Evolutionary conservation across 2,888 invertebrate genomes (phyloP), one percentile per base, ranked within the genome.

Genomic region (Acanthosoma haemorrhoidale): DNA sequence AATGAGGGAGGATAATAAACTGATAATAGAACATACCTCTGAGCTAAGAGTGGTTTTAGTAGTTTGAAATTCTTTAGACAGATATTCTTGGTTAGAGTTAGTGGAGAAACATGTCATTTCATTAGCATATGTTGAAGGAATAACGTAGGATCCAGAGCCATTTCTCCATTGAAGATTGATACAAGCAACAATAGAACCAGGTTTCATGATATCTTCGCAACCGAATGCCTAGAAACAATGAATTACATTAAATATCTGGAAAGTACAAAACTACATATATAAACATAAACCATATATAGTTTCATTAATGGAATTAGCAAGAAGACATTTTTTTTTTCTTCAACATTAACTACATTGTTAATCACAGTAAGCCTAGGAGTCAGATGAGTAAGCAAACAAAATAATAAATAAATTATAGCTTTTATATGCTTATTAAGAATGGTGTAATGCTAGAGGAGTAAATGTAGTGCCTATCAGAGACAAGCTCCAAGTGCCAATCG

Each of bases 81-180:
- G 79, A 74, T 81, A 80, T 63, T 78, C 77, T 73, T 83, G 82
- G 76, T 84, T 85, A 0, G 89, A 86, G 74, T 85, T 85, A 76
- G 82, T 83, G 0, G 88, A 86, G 74, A 89, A 85, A 73, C 81
- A 79, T 0, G 86, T 83, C 66, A 83, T 83, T 74, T 89, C 88
- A 3, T 86, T 86, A 1, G 84, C 88, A 70, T 86, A 81, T 63
- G 84, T 85, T 32, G 84, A 82, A 0, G 83, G 84, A 76, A 88
- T 83, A 74, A 79, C 81, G 73, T 80, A 81, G 68, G 81, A 81
- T 2, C 82, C 79, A 72, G 83, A 82, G 76, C 83, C 78, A 8
- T 77, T 77, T 73, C 85, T 80, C 80, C 85, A 85, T 77, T 87
- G 84, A 68, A 90, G 82, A 83, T 90, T 90, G 15, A 82, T 82